phyloP scores from a whole-genome alignment of 2,888 invertebrate genomes.

The Dolomedes plantarius region DNA sequence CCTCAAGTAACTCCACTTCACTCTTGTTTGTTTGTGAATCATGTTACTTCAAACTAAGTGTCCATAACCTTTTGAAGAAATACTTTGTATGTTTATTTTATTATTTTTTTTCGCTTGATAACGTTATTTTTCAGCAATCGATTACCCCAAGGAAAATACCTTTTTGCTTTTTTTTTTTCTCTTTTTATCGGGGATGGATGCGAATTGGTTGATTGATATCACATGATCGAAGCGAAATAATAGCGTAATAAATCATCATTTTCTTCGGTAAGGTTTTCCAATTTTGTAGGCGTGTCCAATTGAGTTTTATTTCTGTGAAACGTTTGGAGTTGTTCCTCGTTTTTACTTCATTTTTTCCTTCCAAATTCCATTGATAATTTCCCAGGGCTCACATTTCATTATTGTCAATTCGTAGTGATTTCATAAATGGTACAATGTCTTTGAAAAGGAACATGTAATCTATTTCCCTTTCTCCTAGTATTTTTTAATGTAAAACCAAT shows the following conservation, averaged over 20 bases:
- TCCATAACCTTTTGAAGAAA: neutral
- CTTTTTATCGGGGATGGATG: conserved; percentile 34
- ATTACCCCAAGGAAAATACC: neutral
- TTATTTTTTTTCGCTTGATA: neutral
- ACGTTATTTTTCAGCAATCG: neutral
- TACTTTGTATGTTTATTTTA: conserved; percentile 20
- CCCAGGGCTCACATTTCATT: neutral
- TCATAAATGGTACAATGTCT: neutral
- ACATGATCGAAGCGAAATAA: conserved; percentile 49
- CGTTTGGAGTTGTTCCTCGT: neutral
- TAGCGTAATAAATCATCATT: conserved; percentile 61
- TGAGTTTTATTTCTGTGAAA: neutral
- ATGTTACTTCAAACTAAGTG: neutral
- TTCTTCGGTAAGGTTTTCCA: conserved; percentile 30
- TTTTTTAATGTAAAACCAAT: too few species aligned
- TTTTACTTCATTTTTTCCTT: neutral
- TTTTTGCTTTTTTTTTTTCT: neutral
- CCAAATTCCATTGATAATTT: neutral
- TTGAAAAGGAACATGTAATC: too few species aligned
- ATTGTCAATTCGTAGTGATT: neutral
- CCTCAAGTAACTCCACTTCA: neutral
- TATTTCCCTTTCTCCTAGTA: too few species aligned
- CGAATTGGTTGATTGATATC: conserved; percentile 42
- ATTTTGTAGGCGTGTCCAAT: conserved; percentile 51
- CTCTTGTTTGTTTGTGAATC: neutral